These are phyloP conservation scores for Neodiprion pinetum DNA, from an alignment of 1,140 invertebrate species.

Conservation along the genomic window DNA sequence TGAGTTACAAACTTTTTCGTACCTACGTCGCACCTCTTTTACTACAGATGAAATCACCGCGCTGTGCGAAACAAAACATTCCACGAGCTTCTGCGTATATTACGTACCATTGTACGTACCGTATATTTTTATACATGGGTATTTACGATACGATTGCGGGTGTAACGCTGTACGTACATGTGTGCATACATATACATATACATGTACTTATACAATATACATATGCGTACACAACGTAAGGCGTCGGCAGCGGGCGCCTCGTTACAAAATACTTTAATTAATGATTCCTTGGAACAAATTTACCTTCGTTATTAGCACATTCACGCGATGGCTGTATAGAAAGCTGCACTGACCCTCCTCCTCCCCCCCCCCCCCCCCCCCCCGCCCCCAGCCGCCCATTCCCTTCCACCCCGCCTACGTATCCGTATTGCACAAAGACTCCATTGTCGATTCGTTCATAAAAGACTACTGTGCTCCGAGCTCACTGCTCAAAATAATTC, in stretches of 20 bases:
- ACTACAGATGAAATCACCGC: too few species aligned
- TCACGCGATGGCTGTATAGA: conserved; percentile 26
- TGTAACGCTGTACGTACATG: neutral
- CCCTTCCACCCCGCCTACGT: too few species aligned
- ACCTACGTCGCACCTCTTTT: too few species aligned
- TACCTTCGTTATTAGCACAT: conserved; percentile 60
- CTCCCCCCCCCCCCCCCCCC: neutral
- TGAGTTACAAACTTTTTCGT: neutral
- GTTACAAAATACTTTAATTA: conserved; percentile 60
- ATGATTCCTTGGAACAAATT: conserved; percentile 59
- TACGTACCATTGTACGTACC: too few species aligned
- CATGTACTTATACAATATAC: conserved; percentile 9
- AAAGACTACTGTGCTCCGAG: conserved; percentile 54
- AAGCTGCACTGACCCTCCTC: neutral
- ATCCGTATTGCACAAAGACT: conserved; percentile 44
- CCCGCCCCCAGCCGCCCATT: neutral
- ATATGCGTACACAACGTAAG: neutral
- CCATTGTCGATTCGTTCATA: conserved; percentile 52
- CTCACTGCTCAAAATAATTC: conserved; percentile 57
- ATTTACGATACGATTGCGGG: neutral
- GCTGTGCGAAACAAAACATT: too few species aligned
- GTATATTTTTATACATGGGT: too few species aligned
- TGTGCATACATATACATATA: conserved; percentile 13
- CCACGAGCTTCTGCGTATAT: too few species aligned
- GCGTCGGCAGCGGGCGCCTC: conserved; percentile 30